These are phyloP conservation scores for Clepsis dumicolana DNA, from an alignment of 2,888 invertebrate genomes.

Conservation along the genomic window DNA sequence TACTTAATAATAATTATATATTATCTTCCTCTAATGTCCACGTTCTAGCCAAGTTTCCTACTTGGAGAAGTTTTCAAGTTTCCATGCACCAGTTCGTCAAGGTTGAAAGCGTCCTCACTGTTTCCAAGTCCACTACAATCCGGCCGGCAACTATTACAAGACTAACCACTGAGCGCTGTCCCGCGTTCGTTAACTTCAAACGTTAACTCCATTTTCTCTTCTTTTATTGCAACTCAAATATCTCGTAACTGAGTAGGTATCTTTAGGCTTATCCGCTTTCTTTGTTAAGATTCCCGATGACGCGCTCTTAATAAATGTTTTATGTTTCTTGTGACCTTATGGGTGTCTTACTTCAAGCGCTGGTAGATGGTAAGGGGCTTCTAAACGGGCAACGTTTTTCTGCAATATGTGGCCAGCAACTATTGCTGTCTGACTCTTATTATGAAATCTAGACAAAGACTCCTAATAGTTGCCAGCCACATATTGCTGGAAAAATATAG, in stretches of 20 bases:
- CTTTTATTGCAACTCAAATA: slow-evolving; percentile 38
- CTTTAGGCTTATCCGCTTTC: slow-evolving; percentile 35
- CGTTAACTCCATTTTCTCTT: slow-evolving; percentile 25
- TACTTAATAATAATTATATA: too few relatives aligned
- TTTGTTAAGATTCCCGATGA: slow-evolving; percentile 35
- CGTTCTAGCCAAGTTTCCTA: slow-evolving; percentile 9
- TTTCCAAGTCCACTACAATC: not conserved
- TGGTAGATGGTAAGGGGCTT: slow-evolving; percentile 16
- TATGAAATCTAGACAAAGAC: too few relatives aligned
- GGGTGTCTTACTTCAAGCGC: slow-evolving; percentile 31
- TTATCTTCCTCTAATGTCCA: not conserved
- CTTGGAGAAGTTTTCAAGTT: slow-evolving; percentile 24
- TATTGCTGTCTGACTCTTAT: too few relatives aligned
- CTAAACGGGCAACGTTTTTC: too few relatives aligned
- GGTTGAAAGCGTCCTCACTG: slow-evolving; percentile 14
- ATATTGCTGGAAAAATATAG: too few relatives aligned
- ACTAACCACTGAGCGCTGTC: slow-evolving; percentile 27
- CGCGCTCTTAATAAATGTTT: slow-evolving; percentile 30
- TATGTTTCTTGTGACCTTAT: slow-evolving; percentile 35
- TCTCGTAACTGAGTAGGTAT: slow-evolving; percentile 23
- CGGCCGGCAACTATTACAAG: slow-evolving; percentile 24
- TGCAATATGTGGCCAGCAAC: too few relatives aligned
- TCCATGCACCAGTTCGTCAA: slow-evolving; percentile 11
- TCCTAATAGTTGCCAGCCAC: too few relatives aligned
- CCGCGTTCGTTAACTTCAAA: slow-evolving; percentile 29